Conservation (phyloP, 2,888 invertebrate genomes). For the Hecatera dysodea region DNA sequence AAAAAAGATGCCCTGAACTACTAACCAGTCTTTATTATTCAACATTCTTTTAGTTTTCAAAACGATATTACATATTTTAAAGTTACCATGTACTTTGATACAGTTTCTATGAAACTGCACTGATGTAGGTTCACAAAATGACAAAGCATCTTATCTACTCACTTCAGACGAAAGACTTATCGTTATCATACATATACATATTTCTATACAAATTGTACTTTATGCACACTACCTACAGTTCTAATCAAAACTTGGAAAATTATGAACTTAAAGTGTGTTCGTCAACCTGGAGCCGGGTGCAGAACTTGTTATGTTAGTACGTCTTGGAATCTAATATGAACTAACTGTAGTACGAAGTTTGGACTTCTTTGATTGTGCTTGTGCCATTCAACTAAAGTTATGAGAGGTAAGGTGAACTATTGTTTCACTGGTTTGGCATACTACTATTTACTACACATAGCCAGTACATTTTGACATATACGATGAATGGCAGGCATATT, state of each 20-base stretch:
- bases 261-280: constrained; percentile 20
- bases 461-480: background rate
- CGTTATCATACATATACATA: no score
- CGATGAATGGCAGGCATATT: background rate
- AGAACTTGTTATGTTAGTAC: constrained; percentile 26
- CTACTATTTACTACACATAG: background rate
- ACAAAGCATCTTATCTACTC: no score
- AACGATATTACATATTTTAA: no score
- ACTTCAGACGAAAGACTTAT: no score
- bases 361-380: constrained; percentile 24
- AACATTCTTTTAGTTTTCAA: no score
- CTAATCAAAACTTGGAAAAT: constrained; percentile 11
- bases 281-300: constrained; percentile 1
- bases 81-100: no score
- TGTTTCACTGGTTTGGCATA: constrained; percentile 8
- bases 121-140: no score
- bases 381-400: constrained; percentile 33
- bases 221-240: background rate
- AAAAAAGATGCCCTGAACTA: no score
- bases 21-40: no score
- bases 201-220: background rate
- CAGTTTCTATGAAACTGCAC: no score
- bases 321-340: constrained; percentile 22
- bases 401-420: constrained; percentile 22
- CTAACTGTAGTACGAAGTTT: constrained; percentile 34